A percentile compares a stretch with the other conserved stretches of the same genome.
These are phyloP conservation scores for Drosophila insularis DNA, from an alignment of 1,140 invertebrate species.

Conservation along the genomic window DNA sequence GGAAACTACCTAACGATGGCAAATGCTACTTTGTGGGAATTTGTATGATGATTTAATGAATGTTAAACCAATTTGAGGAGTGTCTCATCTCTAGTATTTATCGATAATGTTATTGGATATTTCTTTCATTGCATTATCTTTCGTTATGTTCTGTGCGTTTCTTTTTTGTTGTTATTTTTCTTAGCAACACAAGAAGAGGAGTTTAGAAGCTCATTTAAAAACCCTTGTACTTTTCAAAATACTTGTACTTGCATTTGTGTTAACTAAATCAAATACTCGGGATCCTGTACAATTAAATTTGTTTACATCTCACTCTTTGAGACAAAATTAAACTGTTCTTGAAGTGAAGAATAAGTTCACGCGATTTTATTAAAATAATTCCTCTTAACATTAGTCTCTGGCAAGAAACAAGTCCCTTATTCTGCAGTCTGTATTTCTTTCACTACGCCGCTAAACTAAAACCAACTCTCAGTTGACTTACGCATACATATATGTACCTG, in stretches of 20 bases:
- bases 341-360: background rate
- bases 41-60: too few relatives aligned
- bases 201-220: background rate
- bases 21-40: too few relatives aligned
- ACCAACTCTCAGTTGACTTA: background rate
- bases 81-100: background rate
- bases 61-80: too few relatives aligned
- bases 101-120: background rate
- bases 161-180: slow-evolving; percentile 5
- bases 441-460: background rate
- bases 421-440: background rate
- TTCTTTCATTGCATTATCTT: slow-evolving; percentile 1
- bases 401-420: background rate
- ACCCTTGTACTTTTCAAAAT: background rate
- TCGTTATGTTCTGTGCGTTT: slow-evolving; percentile 9
- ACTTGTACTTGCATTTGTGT: background rate
- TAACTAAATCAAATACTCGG: background rate
- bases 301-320: background rate
- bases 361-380: background rate
- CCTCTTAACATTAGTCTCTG: background rate
- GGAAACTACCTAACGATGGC: too few relatives aligned
- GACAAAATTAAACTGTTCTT: background rate
- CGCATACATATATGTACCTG: background rate
- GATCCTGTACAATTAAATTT: background rate
- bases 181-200: background rate